Evolutionary conservation across 2,888 invertebrate genomes (phyloP), one percentile per base, ranked within the genome.

Genomic region (Cactoblastis cactorum): DNA sequence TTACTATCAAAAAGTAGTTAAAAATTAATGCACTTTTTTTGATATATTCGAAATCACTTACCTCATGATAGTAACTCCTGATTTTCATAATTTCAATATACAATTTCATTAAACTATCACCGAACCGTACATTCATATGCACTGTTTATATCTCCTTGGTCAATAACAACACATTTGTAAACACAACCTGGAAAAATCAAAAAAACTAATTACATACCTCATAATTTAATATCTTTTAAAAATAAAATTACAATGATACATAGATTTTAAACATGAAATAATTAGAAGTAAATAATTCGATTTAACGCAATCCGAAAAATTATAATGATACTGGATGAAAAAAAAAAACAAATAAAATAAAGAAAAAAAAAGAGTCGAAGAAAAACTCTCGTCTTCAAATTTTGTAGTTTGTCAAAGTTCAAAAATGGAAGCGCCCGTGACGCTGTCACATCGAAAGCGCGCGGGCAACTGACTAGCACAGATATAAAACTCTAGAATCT

Each of bases 11-110:
- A n/a, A n/a, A n/a, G n/a, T n/a, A n/a, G n/a, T n/a, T n/a, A n/a
- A n/a, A n/a, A n/a, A n/a, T n/a, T n/a, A n/a, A n/a, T n/a, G n/a
- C n/a, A n/a, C n/a, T n/a, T n/a, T n/a, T n/a, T n/a, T n/a, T n/a
- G n/a, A n/a, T n/a, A n/a, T n/a, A n/a, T 14, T 46, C 28, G 38
- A 33, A 46, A 9, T 19, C n/a, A 68, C 85, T 78, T 63, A 89
- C 88, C 86, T 86, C 83, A 70, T 77, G 74, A 63, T 84, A 86
- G 65, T 72, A 87, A 69, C 74, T 83, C 73, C 82, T 73, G 64
- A 87, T 83, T 88, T 87, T 89, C 88, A 89, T 89, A 80, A 81
- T 87, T 80, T 73, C 69, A 50, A 71, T 59, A 57, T 70, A 69
- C 46, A 69, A 61, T 52, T 63, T 60, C 54, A 69, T 64, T 55